Conservation (phyloP, 2,113 vertebrate genomes). For the Pedetes capensis region DNA sequence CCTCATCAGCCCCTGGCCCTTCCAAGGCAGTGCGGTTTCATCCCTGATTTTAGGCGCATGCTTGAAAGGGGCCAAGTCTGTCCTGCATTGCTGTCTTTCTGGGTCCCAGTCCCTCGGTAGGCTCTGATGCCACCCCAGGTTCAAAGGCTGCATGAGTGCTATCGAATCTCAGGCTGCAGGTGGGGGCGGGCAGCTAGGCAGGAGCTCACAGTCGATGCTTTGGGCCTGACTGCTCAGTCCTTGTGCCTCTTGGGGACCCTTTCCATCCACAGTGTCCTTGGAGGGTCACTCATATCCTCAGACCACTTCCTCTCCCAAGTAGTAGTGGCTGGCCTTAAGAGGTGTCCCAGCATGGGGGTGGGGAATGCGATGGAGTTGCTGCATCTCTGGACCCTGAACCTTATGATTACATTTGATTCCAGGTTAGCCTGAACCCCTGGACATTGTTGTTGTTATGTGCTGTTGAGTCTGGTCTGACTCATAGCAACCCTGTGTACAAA, state of each 20-base stretch:
- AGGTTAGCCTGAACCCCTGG: not conserved
- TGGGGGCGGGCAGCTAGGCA: not conserved
- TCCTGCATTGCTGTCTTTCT: rapidly evolving
- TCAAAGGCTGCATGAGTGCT: not conserved
- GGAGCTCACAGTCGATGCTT: too few relatives aligned
- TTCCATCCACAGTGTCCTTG: not conserved
- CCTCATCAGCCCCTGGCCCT: not conserved
- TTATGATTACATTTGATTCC: not conserved
- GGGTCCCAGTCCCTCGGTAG: not conserved
- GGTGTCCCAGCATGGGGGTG: not conserved
- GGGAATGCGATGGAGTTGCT: not conserved
- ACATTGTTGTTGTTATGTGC: too few relatives aligned
- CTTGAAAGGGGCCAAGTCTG: not conserved
- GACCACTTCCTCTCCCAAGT: not conserved
- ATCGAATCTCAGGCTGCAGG: not conserved
- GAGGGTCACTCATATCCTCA: not conserved
- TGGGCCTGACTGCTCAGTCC: not conserved
- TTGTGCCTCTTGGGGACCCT: not conserved
- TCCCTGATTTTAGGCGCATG: not conserved
- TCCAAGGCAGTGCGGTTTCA: not conserved
- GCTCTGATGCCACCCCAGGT: not conserved
- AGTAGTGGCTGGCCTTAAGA: not conserved
- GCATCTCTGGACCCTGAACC: not conserved
- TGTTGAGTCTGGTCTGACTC: too few relatives aligned
- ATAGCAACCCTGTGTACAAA: too few relatives aligned